Evolutionary conservation across 2,113 vertebrate genomes (phyloP).

Genomic region (Circaetus cinerascens): DNA sequence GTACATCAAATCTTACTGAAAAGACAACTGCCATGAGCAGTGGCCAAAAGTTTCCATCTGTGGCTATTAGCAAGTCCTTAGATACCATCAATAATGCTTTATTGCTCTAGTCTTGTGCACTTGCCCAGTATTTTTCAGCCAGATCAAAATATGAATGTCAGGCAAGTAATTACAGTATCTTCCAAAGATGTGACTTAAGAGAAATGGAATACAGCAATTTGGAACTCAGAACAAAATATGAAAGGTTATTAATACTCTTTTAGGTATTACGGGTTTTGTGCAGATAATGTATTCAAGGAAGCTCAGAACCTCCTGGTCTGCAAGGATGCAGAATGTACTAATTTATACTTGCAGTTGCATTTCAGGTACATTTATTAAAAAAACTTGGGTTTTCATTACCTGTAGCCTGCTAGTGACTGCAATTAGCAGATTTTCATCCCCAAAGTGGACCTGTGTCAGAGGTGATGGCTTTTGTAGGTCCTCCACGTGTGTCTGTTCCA

Average conservation of each 20-base stretch:
- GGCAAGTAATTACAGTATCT: background rate
- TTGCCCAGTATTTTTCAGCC: background rate
- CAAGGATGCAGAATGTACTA: background rate
- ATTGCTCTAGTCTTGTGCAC: background rate
- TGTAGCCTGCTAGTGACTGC: background rate
- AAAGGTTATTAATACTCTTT: background rate
- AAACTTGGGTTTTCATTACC: fast-evolving
- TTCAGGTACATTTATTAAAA: background rate
- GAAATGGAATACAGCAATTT: background rate
- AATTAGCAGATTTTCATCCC: background rate
- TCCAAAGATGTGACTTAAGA: background rate
- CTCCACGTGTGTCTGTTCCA: background rate
- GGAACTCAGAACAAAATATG: background rate
- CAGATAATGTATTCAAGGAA: background rate
- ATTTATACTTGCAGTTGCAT: background rate
- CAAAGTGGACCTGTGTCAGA: background rate
- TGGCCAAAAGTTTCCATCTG: background rate
- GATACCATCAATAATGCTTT: background rate
- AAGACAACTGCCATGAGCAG: background rate
- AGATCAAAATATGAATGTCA: background rate
- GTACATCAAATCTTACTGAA: background rate
- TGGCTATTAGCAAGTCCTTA: background rate
- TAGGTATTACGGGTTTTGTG: background rate
- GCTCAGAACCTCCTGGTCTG: background rate
- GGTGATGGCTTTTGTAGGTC: background rate